These are phyloP conservation scores for Drepanosiphum platanoidis DNA, from an alignment of 2,888 invertebrate genomes.

Conservation along the genomic window DNA sequence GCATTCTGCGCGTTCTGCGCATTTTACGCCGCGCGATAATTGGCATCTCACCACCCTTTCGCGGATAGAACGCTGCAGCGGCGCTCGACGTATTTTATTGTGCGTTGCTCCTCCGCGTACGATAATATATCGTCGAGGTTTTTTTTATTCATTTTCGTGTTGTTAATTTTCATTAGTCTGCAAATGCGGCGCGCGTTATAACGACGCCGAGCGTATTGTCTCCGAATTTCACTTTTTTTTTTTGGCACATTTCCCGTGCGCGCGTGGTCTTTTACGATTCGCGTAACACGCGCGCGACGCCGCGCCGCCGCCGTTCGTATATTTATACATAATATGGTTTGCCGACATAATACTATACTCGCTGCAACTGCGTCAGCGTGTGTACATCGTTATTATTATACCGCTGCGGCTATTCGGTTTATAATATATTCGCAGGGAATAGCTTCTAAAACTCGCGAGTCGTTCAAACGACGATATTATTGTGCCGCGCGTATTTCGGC, in stretches of 20 bases:
- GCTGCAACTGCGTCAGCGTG: no score
- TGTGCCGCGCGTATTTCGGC: no score
- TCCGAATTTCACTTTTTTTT: neutral
- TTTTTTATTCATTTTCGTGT: neutral
- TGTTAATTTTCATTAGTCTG: neutral
- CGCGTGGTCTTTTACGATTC: neutral
- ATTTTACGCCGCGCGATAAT: neutral
- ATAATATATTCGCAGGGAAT: no score
- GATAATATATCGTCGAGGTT: no score
- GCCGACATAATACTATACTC: neutral
- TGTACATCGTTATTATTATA: no score
- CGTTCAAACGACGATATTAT: no score
- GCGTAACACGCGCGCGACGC: neutral
- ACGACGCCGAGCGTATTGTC: neutral
- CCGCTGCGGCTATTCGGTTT: no score
- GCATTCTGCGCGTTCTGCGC: neutral
- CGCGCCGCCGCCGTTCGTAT: neutral
- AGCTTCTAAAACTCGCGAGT: no score
- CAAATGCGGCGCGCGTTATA: neutral
- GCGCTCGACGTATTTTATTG: no score
- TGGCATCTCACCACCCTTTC: neutral
- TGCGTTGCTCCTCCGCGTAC: no score
- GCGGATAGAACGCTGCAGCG: neutral
- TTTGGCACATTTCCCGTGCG: conserved; percentile 8
- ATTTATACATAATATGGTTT: neutral